These are phyloP conservation scores for Harpalus rubripes DNA, from an alignment of 2,888 invertebrate genomes.

Conservation along the genomic window DNA sequence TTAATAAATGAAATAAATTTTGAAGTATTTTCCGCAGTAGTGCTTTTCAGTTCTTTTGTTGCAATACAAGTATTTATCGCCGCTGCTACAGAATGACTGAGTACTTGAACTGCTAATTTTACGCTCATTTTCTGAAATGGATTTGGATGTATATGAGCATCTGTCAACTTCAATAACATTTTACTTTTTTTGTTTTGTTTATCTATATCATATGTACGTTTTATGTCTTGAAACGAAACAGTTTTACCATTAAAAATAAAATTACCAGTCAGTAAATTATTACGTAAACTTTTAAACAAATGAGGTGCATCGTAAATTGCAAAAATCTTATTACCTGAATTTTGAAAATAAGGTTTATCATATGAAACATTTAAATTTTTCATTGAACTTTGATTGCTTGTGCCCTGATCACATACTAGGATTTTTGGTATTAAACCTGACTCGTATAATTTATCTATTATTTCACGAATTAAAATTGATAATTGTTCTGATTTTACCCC, in stretches of 20 bases:
- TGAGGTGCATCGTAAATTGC: conserved; percentile 5
- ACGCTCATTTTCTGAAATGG: conserved; percentile 61
- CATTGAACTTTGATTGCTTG: conserved; percentile 15
- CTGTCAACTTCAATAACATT: conserved; percentile 50
- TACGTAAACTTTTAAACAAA: conserved; percentile 8
- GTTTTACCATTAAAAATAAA: background rate
- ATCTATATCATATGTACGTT: conserved; percentile 15
- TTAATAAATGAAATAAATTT: too few species aligned
- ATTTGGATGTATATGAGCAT: conserved; percentile 57
- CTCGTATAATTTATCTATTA: too few species aligned
- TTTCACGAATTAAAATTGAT: background rate
- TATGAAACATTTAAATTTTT: background rate
- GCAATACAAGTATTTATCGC: conserved; percentile 41
- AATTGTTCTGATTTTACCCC: background rate
- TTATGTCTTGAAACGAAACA: conserved; percentile 14
- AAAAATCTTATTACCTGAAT: conserved; percentile 2
- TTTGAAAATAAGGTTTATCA: conserved; percentile 16
- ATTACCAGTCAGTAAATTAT: conserved; percentile 29
- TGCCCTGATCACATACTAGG: background rate
- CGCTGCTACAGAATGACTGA: background rate
- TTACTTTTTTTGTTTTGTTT: conserved; percentile 43
- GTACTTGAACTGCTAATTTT: conserved; percentile 51
- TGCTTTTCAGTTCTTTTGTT: conserved; percentile 17
- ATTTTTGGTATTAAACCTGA: too few species aligned
- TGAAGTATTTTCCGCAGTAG: background rate